These are phyloP conservation scores for Plagiodera versicolora DNA, from an alignment of 2,888 invertebrate genomes.

Conservation along the genomic window DNA sequence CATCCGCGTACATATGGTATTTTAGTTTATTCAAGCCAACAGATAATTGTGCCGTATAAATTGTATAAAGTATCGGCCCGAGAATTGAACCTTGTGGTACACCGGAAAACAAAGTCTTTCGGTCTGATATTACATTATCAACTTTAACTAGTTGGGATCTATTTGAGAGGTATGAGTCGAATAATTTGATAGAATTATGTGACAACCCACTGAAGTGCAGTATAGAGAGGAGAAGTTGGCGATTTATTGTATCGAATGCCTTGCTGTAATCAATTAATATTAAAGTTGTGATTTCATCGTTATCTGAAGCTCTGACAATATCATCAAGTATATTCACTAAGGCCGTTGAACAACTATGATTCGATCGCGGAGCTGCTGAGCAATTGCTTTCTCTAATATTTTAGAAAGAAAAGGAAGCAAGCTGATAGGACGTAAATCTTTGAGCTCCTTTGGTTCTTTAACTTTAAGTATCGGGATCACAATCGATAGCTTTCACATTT, in stretches of 20 bases:
- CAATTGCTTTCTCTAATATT: not conserved
- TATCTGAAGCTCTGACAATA: conserved; percentile 12
- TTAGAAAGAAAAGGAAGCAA: conserved; percentile 1
- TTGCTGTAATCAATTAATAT: conserved; percentile 6
- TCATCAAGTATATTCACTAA: conserved; percentile 9
- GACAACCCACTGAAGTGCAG: conserved; percentile 5
- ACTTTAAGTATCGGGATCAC: not conserved
- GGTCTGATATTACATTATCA: not conserved
- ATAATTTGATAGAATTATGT: conserved; percentile 1
- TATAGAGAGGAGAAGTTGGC: conserved; percentile 4
- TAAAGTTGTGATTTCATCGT: not conserved
- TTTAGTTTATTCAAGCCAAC: not conserved
- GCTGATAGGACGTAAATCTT: conserved; percentile 6
- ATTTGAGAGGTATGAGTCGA: conserved; percentile 7
- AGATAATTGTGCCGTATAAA: conserved; percentile 7
- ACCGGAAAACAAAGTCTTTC: not conserved
- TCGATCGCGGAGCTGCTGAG: conserved; percentile 5
- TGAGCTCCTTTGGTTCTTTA: not conserved
- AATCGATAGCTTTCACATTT: conserved; percentile 2
- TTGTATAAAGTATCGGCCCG: conserved; percentile 3
- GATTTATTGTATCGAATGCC: conserved; percentile 8
- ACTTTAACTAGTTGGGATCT: conserved; percentile 8
- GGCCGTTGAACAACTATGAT: no score
- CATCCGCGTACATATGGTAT: conserved; percentile 3
- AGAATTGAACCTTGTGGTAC: conserved; percentile 8